Conservation (phyloP, 2,113 vertebrate genomes). For the Myxocyprinus asiaticus region DNA sequence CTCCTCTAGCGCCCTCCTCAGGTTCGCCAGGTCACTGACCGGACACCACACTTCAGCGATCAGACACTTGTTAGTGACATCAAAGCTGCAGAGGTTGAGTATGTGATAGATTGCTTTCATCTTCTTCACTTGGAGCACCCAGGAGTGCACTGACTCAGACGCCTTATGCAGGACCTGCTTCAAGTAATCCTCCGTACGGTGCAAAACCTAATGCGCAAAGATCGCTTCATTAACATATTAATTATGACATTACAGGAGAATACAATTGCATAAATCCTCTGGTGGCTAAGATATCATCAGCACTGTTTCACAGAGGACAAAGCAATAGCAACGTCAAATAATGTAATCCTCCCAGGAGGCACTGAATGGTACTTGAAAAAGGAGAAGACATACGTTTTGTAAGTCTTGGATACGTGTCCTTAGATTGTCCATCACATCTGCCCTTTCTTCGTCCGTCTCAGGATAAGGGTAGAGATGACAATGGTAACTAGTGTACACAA, state of each 20-base stretch:
- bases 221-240: background rate
- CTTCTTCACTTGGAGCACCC: conserved; percentile 92
- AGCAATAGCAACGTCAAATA: too few relatives aligned
- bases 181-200: conserved; percentile 93
- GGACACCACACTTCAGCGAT: conserved; percentile 98
- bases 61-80: conserved; percentile 97
- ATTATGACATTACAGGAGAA: background rate
- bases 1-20: conserved; percentile 87
- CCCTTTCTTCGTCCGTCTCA: conserved; percentile 82
- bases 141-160: conserved; percentile 84
- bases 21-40: conserved; percentile 81
- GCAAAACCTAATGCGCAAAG: conserved; percentile 80
- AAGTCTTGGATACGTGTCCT: conserved; percentile 90
- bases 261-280: background rate
- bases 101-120: conserved; percentile 98
- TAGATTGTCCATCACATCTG: conserved; percentile 84
- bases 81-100: conserved; percentile 95
- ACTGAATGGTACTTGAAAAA: too few relatives aligned
- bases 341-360: background rate
- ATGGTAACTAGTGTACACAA: conserved; percentile 82
- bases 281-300: background rate
- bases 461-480: conserved; percentile 95
- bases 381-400: conserved; percentile 76
- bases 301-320: background rate
- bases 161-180: conserved; percentile 91